Evolutionary conservation across 2,113 vertebrate genomes (phyloP).

Genomic region (Haemorhous mexicanus): DNA sequence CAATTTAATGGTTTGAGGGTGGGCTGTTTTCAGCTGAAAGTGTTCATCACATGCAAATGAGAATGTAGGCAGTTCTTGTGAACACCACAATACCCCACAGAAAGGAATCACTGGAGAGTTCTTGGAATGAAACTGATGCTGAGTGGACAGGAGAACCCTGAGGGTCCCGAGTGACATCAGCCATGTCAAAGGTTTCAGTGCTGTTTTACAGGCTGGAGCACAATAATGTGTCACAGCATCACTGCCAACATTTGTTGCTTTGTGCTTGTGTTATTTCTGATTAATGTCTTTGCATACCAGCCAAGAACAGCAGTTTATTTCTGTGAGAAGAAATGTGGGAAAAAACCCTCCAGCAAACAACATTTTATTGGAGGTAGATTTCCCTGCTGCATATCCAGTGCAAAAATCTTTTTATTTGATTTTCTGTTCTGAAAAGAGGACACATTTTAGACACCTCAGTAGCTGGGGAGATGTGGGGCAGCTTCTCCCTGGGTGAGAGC

Average conservation of each 20-base stretch:
- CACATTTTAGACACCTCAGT: not conserved
- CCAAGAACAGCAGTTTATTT: not conserved
- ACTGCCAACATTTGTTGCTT: not conserved
- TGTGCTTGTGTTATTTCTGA: not conserved
- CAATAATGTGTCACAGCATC: accelerated
- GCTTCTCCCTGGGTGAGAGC: not conserved
- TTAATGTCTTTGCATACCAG: not conserved
- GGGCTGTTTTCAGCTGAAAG: not conserved
- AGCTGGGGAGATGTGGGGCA: not conserved
- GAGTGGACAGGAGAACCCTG: not conserved
- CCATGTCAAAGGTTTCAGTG: not conserved
- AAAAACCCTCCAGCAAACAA: not conserved
- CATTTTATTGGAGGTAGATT: not conserved
- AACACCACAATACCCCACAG: accelerated
- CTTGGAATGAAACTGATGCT: not conserved
- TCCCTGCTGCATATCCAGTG: not conserved
- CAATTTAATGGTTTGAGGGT: not conserved
- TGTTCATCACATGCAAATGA: accelerated
- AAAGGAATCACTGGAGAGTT: not conserved
- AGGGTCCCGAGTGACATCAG: not conserved
- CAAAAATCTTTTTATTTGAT: not conserved
- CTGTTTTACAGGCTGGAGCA: not conserved
- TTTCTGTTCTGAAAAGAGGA: not conserved
- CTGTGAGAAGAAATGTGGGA: not conserved
- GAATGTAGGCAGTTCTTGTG: not conserved